Conservation (phyloP, 2,888 invertebrate genomes). For the Cloeon dipterum region DNA sequence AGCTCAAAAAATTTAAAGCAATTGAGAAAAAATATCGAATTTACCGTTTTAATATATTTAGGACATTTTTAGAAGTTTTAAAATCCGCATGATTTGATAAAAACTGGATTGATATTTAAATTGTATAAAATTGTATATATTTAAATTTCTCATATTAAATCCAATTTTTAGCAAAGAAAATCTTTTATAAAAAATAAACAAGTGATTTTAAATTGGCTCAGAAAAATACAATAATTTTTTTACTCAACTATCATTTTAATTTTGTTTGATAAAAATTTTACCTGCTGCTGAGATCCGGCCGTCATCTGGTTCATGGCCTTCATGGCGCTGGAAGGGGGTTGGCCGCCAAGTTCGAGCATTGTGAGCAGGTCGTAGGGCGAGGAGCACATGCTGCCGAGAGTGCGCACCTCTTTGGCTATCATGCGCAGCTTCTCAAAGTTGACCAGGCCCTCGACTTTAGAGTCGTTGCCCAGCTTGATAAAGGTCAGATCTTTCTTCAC, state of each 20-base stretch:
- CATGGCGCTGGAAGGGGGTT: slow-evolving; percentile 72
- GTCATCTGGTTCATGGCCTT: slow-evolving; percentile 71
- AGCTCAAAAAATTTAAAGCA: too few species aligned
- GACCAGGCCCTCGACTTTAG: slow-evolving; percentile 64
- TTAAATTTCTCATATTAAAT: too few species aligned
- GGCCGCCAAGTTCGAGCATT: slow-evolving; percentile 64
- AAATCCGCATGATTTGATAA: too few species aligned
- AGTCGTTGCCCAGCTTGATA: slow-evolving; percentile 91
- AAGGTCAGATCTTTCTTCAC: slow-evolving; percentile 92
- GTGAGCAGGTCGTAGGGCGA: slow-evolving; percentile 74
- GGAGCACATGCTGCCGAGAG: slow-evolving; percentile 84
- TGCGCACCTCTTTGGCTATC: slow-evolving; percentile 89
- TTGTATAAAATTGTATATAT: slow-evolving; percentile 5
- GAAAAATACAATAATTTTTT: too few species aligned
- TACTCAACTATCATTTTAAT: too few species aligned
- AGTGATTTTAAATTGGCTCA: too few species aligned
- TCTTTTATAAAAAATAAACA: neutral
- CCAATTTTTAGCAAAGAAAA: too few species aligned
- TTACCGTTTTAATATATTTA: too few species aligned
- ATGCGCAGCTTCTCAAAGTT: slow-evolving; percentile 97
- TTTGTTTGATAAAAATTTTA: too few species aligned
- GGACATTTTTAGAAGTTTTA: too few species aligned
- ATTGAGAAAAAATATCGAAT: too few species aligned
- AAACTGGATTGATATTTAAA: slow-evolving; percentile 34
- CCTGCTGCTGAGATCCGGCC: slow-evolving; percentile 24